phyloP scores from a whole-genome alignment of 2,888 invertebrate species.

The Eupelmus urozonus region DNA sequence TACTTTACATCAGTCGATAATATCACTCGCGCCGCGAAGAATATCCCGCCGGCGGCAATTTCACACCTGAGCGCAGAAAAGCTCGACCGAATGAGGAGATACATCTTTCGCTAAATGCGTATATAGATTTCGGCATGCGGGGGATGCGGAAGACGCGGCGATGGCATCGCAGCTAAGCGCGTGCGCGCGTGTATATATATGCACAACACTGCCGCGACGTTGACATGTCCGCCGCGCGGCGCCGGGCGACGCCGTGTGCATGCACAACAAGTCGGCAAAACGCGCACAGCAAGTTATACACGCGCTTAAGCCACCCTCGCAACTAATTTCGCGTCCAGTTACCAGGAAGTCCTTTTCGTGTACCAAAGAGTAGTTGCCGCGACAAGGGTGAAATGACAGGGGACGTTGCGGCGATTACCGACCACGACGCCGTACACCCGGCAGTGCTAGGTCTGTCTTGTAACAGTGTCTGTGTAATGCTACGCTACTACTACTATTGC shows the following conservation, averaged over 20 bases:
- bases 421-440: slow-evolving; percentile 26
- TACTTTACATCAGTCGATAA: too few species aligned
- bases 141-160: too few species aligned
- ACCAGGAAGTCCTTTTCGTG: too few species aligned
- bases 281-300: too few species aligned
- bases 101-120: too few species aligned
- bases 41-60: neutral
- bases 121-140: too few species aligned
- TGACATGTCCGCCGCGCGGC: slow-evolving; percentile 41
- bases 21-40: neutral
- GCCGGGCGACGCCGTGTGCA: slow-evolving; percentile 30
- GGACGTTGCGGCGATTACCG: neutral
- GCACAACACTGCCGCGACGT: neutral
- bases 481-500: neutral
- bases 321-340: neutral
- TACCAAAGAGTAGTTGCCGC: neutral
- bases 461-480: neutral
- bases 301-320: too few species aligned
- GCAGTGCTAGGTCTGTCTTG: slow-evolving; percentile 23
- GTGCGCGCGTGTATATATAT: slow-evolving; percentile 11
- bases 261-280: slow-evolving; percentile 22
- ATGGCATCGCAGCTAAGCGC: neutral
- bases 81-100: neutral
- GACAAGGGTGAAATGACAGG: neutral
- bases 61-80: neutral